These are phyloP conservation scores for Eutrigla gurnardus DNA, from an alignment of 2,797 vertebrate species.

Conservation along the genomic window DNA sequence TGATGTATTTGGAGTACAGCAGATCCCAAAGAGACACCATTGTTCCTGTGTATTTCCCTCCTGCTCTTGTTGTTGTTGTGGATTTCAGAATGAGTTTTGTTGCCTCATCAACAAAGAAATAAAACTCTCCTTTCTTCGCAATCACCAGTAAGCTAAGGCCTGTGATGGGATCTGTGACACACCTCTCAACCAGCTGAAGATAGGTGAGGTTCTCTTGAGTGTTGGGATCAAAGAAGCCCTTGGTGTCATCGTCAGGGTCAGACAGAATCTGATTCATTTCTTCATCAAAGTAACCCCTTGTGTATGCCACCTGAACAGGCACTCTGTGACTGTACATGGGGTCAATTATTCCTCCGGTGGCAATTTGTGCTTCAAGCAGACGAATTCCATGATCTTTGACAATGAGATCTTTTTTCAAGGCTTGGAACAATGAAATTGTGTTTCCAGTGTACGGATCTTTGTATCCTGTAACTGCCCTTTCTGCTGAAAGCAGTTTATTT, in stretches of 20 bases:
- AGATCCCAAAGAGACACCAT: slow-evolving; percentile 87
- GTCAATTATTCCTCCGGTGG: slow-evolving; percentile 89
- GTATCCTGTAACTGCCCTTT: slow-evolving; percentile 88
- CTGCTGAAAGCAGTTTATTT: slow-evolving; percentile 87
- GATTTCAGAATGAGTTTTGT: slow-evolving; percentile 79
- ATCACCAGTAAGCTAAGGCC: slow-evolving; percentile 70
- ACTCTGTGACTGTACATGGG: slow-evolving; percentile 86
- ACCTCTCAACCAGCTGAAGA: slow-evolving; percentile 87
- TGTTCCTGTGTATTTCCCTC: slow-evolving; percentile 80
- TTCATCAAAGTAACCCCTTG: slow-evolving; percentile 11
- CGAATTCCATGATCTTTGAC: slow-evolving; percentile 85
- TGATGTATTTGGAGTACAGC: slow-evolving; percentile 87
- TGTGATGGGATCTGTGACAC: slow-evolving; percentile 82
- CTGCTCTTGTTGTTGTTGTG: slow-evolving; percentile 52
- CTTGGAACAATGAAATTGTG: slow-evolving; percentile 88
- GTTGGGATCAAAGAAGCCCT: slow-evolving; percentile 68
- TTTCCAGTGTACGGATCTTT: slow-evolving; percentile 86
- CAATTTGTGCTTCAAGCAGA: slow-evolving; percentile 90
- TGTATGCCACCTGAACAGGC: slow-evolving; percentile 86
- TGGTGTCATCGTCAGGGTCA: slow-evolving; percentile 77
- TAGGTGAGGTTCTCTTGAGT: slow-evolving; percentile 91
- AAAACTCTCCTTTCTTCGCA: slow-evolving; percentile 11
- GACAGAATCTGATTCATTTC: slow-evolving; percentile 76
- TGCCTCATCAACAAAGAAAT: slow-evolving; percentile 69
- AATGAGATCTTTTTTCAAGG: slow-evolving; percentile 89